These are phyloP conservation scores for Clarias gariepinus DNA, from an alignment of 2,113 vertebrate genomes.

Conservation along the genomic window DNA sequence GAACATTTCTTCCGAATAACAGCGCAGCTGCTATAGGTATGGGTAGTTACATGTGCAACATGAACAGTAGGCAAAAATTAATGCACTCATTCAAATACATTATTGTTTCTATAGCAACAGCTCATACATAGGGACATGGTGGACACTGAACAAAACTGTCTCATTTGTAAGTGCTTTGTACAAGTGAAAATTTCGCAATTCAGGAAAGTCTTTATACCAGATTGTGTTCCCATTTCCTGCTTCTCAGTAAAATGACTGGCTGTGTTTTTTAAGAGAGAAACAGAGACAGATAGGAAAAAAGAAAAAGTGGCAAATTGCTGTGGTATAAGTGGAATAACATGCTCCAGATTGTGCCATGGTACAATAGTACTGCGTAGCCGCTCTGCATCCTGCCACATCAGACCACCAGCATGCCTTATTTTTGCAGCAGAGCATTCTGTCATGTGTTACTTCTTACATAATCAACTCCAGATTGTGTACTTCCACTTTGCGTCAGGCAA, in stretches of 20 bases:
- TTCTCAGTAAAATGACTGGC: not conserved
- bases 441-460: constrained; percentile 1
- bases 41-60: not conserved
- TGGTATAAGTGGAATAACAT: not conserved
- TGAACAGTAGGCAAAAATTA: not conserved
- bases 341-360: not conserved
- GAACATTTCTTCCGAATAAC: not conserved
- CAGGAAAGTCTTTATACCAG: not conserved
- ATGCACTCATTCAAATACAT: not conserved
- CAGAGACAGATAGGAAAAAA: not conserved
- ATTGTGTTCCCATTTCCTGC: not conserved
- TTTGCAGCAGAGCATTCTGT: not conserved
- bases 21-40: not conserved
- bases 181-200: not conserved
- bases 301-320: not conserved
- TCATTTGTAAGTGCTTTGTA: not conserved
- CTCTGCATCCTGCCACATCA: not conserved
- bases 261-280: not conserved
- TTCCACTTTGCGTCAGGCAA: not conserved
- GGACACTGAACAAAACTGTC: not conserved
- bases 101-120: not conserved
- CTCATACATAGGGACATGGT: not conserved
- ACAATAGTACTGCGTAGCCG: not conserved
- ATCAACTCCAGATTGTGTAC: not conserved
- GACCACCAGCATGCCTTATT: not conserved